Evolutionary conservation across 35 echinoderm and acorn worm genomes (phyloP), one percentile per base, ranked within the genome.

Genomic region (Stichopus chloronotus): DNA sequence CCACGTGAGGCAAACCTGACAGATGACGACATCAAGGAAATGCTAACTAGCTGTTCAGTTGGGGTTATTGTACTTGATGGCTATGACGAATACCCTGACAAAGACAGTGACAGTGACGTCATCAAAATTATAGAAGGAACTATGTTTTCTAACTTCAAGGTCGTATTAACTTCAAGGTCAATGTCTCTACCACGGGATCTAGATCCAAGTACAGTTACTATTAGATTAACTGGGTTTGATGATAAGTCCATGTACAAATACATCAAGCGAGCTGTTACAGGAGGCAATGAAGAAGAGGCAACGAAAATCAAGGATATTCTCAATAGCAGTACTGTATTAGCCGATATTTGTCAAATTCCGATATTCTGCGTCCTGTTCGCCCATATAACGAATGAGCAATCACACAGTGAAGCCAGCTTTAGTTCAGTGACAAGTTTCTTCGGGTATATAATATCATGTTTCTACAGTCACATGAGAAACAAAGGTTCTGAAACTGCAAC

Each of bases 51-150:
- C 53, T 81, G 78, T 55, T 1, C 1, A 9, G 8, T 10, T 10
- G 78, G 2, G 0, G 20, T 81, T 4, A 43, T 81, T 81, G 1
- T 81, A 9, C 24, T 81, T 4, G 78, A 81, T 81, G 78, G 78
- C 24, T 81, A 81, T 81, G 78, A 81, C 24, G 78, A 81, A 55
- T 81, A 81, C 23, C 23, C n/a, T 81, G 16, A 43, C 7, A 81
- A 16, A 30, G 78, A 6, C 21, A 52, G 6, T 30, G 53, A 43
- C 9, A 52, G 21, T 81, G 78, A 81, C 53, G 78, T 81, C 53
- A 7, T 19, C 1, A 55, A 43, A 81, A 81, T 81, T 55, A 81
- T 81, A 6, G 8, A 81, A 81, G 78, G 78, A 16, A 43, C 24
- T 0, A 81, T 81, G 78, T 81, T 81, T 81, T 7, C 78, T 52